These are phyloP conservation scores for Xanthostigma xanthostigma DNA, from an alignment of 2,888 invertebrate genomes.

Conservation along the genomic window DNA sequence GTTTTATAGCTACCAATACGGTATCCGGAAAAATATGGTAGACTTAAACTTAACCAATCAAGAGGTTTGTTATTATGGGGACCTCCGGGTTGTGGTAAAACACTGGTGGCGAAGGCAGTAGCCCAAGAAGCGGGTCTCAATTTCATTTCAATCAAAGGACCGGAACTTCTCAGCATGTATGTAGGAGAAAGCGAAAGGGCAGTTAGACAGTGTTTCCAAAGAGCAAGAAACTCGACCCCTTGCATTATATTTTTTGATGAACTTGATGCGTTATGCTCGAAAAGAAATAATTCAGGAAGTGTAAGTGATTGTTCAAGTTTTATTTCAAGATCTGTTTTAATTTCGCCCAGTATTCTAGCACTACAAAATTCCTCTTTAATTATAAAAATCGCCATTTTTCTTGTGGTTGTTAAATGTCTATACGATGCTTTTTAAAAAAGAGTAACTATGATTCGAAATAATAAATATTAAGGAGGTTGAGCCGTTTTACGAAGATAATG, in stretches of 20 bases:
- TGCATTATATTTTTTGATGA: constrained; percentile 99
- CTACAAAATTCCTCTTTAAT: no score
- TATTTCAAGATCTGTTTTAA: no score
- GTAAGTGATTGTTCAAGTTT: constrained; percentile 21
- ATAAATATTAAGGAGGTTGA: no score
- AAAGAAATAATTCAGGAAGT: constrained; percentile 61
- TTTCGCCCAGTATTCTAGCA: no score
- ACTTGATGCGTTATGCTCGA: constrained; percentile 88
- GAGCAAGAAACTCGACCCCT: constrained; percentile 88
- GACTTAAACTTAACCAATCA: constrained; percentile 64
- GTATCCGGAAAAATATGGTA: constrained; percentile 63
- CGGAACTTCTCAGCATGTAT: constrained; percentile 96
- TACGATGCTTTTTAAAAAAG: no score
- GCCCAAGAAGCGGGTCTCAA: constrained; percentile 98
- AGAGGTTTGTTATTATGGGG: constrained; percentile 90
- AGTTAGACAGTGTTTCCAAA: constrained; percentile 87
- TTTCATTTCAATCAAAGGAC: constrained; percentile 97
- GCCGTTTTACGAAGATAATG: no score
- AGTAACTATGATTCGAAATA: no score
- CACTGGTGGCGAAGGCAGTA: constrained; percentile 91
- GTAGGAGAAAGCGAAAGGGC: constrained; percentile 97
- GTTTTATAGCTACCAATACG: constrained; percentile 67
- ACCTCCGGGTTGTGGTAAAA: constrained; percentile 95
- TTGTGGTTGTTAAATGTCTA: no score
- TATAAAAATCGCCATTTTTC: no score